Evolutionary conservation across 2,888 invertebrate genomes (phyloP).

Genomic region (Aphodius sticticus): DNA sequence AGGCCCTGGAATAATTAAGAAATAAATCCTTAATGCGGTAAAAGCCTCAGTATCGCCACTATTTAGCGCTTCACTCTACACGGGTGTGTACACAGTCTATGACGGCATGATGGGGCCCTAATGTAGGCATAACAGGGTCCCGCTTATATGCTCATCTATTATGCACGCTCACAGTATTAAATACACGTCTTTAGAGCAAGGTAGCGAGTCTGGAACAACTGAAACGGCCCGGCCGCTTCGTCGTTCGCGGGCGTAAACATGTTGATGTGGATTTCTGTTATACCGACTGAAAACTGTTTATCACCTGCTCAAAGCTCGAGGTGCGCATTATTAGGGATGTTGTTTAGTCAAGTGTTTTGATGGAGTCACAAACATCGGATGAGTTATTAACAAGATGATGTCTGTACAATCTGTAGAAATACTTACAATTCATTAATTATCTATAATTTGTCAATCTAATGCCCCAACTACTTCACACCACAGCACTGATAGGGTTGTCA

Average conservation of each 20-base stretch:
- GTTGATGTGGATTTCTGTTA: neutral
- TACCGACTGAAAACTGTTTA: too few relatives aligned
- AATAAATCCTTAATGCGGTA: conserved; percentile 27
- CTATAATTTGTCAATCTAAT: too few relatives aligned
- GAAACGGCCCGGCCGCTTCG: neutral
- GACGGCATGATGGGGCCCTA: conserved; percentile 17
- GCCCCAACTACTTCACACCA: too few relatives aligned
- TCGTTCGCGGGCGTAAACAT: conserved; percentile 7
- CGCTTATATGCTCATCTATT: conserved; percentile 14
- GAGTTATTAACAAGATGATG: too few relatives aligned
- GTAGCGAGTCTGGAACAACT: conserved; percentile 4
- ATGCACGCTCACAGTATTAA: conserved; percentile 14
- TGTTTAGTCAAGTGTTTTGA: too few relatives aligned
- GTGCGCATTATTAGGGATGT: too few relatives aligned
- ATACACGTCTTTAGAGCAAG: neutral
- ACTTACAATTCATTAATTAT: too few relatives aligned
- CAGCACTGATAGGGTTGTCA: too few relatives aligned
- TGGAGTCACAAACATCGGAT: neutral
- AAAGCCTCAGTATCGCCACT: conserved; percentile 21
- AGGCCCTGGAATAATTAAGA: conserved; percentile 22
- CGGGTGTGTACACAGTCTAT: conserved; percentile 14
- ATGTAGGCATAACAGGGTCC: conserved; percentile 17
- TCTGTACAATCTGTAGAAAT: too few relatives aligned
- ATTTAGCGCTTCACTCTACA: conserved; percentile 8
- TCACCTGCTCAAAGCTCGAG: too few relatives aligned